Conservation (phyloP, 1,140 invertebrate genomes). For the Macrotrachela quadricornifera region DNA sequence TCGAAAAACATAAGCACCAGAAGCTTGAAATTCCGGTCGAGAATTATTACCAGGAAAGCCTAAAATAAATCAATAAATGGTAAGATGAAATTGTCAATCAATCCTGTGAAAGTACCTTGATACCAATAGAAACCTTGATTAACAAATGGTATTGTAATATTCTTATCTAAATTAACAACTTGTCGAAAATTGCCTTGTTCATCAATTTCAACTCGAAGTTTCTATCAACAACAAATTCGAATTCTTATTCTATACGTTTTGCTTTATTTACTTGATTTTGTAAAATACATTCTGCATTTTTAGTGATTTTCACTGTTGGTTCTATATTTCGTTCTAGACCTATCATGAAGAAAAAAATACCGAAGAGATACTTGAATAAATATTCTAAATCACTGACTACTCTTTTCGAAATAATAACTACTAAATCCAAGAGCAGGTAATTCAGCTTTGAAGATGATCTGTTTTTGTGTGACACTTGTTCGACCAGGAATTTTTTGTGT, state of each 20-base stretch:
- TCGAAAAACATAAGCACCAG: conserved; percentile 11
- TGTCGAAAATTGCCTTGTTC: not conserved
- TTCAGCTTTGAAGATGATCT: no score
- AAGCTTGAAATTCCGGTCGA: conserved; percentile 16
- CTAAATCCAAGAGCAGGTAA: no score
- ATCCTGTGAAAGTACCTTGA: not conserved
- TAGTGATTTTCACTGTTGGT: not conserved
- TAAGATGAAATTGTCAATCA: not conserved
- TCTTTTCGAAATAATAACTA: no score
- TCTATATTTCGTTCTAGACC: not conserved
- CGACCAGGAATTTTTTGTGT: no score
- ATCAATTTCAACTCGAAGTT: not conserved
- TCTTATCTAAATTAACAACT: not conserved
- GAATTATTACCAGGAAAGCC: conserved; percentile 18
- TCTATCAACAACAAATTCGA: no score
- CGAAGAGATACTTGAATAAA: not conserved
- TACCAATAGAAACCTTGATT: conserved; percentile 2
- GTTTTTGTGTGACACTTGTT: no score
- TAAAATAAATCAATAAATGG: not conserved
- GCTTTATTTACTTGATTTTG: not conserved
- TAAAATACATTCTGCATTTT: not conserved
- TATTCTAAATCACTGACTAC: no score
- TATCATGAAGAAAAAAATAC: no score
- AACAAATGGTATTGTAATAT: not conserved
- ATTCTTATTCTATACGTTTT: not conserved